Conservation (phyloP, 2,113 vertebrate species). For the Pelecanoides urinatrix region DNA sequence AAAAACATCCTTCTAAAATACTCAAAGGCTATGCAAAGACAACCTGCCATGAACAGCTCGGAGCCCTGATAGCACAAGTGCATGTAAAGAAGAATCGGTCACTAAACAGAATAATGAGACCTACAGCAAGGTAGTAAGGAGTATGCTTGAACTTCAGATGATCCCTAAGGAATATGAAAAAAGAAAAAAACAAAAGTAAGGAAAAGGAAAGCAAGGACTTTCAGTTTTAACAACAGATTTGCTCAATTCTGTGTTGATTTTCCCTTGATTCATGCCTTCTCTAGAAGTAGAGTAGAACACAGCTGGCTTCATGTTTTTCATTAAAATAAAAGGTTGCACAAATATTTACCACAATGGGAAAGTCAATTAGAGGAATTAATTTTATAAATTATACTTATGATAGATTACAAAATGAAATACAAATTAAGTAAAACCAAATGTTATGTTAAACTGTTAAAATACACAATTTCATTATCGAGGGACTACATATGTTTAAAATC, state of each 20-base stretch:
- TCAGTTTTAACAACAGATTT: neutral
- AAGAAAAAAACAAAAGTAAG: neutral
- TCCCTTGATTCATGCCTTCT: neutral
- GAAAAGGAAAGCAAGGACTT: neutral
- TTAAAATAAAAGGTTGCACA: neutral
- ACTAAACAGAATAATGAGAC: neutral
- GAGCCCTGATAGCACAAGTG: neutral
- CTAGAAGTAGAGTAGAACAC: neutral
- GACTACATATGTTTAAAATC: neutral
- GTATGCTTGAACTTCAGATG: neutral
- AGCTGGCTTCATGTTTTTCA: neutral
- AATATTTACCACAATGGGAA: neutral
- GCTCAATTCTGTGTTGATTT: neutral
- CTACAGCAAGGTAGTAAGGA: neutral
- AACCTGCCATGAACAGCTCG: neutral
- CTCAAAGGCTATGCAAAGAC: neutral
- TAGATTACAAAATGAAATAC: neutral
- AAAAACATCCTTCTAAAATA: neutral
- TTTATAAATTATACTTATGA: neutral
- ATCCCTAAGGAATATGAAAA: neutral
- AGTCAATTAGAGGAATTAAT: conserved; percentile 5
- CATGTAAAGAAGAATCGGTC: neutral
- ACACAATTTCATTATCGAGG: neutral
- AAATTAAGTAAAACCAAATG: neutral
- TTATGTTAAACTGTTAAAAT: neutral